Evolutionary conservation across 2,888 invertebrate species (phyloP).

Genomic region (Synanthedon vespiformis): DNA sequence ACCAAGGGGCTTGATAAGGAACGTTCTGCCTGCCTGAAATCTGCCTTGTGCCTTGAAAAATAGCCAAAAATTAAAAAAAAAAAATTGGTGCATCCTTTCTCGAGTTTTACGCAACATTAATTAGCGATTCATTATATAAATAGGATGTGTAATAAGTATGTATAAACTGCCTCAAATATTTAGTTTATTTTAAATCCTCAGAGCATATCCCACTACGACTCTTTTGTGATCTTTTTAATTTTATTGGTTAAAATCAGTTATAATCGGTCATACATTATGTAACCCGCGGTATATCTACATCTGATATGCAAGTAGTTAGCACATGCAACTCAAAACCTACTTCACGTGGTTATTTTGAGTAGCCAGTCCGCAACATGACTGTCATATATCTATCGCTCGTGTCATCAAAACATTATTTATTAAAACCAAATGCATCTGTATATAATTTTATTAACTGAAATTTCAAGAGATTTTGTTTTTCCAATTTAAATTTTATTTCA

Average conservation of each 20-base stretch:
- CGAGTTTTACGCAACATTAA: not conserved
- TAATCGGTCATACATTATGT: too few relatives aligned
- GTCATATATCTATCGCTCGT: slow-evolving; percentile 4
- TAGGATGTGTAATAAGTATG: not conserved
- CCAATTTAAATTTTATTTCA: too few relatives aligned
- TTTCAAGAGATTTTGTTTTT: not conserved
- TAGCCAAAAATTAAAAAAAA: too few relatives aligned
- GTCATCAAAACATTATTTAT: slow-evolving; percentile 7
- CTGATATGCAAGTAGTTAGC: too few relatives aligned
- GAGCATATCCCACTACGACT: too few relatives aligned
- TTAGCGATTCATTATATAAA: not conserved
- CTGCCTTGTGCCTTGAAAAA: not conserved
- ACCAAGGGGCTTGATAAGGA: too few relatives aligned
- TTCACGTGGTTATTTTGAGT: not conserved
- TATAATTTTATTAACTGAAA: not conserved
- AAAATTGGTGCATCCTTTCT: not conserved
- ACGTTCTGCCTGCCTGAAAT: too few relatives aligned
- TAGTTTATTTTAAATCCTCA: too few relatives aligned
- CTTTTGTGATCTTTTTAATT: too few relatives aligned
- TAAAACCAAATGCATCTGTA: slow-evolving; percentile 3
- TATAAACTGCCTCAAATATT: too few relatives aligned
- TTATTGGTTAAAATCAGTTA: too few relatives aligned
- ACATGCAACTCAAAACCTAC: not conserved
- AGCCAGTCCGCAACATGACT: not conserved
- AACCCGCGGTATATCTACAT: too few relatives aligned